Evolutionary conservation across 2,113 vertebrate species (phyloP).

Genomic region (Daubentonia madagascariensis): DNA sequence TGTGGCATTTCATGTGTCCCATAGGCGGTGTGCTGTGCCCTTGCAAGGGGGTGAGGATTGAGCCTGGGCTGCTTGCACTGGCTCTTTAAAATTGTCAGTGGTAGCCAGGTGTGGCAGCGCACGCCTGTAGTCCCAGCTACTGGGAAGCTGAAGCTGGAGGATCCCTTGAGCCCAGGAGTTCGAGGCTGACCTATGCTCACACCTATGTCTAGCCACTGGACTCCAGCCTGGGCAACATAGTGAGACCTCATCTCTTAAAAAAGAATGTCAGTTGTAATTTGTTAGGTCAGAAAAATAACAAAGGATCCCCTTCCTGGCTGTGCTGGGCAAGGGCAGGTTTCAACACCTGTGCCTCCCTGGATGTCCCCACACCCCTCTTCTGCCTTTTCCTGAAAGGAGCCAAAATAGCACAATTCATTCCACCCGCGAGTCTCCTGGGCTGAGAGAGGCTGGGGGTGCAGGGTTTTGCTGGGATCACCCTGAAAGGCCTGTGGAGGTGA

Average conservation of each 20-base stretch:
- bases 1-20: fast-evolving
- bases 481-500: not conserved
- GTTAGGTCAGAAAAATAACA: not conserved
- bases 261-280: not conserved
- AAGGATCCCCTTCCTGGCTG: not conserved
- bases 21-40: not conserved
- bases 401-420: not conserved
- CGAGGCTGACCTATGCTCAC: no score
- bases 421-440: fast-evolving
- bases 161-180: no score
- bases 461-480: not conserved
- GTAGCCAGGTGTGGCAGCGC: no score
- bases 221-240: no score
- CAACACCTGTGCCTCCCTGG: not conserved
- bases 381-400: not conserved
- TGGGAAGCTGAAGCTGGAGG: no score
- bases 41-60: no score
- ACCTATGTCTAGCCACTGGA: no score
- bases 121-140: no score
- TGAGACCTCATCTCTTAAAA: no score
- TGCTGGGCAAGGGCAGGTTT: not conserved
- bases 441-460: not conserved
- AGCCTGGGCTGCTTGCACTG: not conserved
- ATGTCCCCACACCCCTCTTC: fast-evolving
- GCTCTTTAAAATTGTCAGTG: not conserved